Evolutionary conservation across 1,140 invertebrate species (phyloP).

Genomic region (Hylaeus anthracinus): DNA sequence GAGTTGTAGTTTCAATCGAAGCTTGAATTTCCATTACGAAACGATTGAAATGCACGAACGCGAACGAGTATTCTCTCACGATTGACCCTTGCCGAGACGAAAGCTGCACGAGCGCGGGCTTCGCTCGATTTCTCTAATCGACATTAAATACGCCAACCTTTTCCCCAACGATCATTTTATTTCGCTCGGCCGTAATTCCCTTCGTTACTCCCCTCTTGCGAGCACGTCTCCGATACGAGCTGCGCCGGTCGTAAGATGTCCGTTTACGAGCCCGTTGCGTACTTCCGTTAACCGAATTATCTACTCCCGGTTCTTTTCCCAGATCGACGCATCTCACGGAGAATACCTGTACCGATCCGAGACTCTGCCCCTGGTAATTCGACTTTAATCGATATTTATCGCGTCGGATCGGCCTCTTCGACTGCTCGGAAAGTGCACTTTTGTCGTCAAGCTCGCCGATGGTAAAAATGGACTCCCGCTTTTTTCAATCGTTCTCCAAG

Average conservation of each 20-base stretch:
- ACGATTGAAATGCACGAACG: no score
- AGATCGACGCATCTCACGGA: slow-evolving; percentile 15
- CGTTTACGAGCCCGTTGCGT: slow-evolving; percentile 45
- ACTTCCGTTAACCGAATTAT: slow-evolving; percentile 49
- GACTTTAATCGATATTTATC: slow-evolving; percentile 43
- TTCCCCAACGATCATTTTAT: slow-evolving; percentile 13
- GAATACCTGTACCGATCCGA: not conserved
- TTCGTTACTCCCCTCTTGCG: not conserved
- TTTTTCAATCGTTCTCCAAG: not conserved
- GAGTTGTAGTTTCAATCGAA: no score
- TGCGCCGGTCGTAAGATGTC: slow-evolving; percentile 16
- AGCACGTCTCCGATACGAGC: slow-evolving; percentile 17
- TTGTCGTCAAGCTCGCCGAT: slow-evolving; percentile 21
- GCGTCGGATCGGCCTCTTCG: slow-evolving; percentile 17
- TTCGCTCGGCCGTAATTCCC: slow-evolving; percentile 15
- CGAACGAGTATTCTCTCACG: no score
- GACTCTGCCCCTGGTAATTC: slow-evolving; percentile 21
- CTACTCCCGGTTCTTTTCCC: not conserved
- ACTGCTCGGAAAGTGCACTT: slow-evolving; percentile 11
- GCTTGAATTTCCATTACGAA: no score
- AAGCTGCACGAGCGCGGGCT: not conserved
- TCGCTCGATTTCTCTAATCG: slow-evolving; percentile 7
- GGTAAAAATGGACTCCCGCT: not conserved
- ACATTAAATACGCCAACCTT: slow-evolving; percentile 27
- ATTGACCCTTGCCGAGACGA: no score